Conservation (phyloP, 2,113 vertebrate genomes). For the Panthera tigris region DNA sequence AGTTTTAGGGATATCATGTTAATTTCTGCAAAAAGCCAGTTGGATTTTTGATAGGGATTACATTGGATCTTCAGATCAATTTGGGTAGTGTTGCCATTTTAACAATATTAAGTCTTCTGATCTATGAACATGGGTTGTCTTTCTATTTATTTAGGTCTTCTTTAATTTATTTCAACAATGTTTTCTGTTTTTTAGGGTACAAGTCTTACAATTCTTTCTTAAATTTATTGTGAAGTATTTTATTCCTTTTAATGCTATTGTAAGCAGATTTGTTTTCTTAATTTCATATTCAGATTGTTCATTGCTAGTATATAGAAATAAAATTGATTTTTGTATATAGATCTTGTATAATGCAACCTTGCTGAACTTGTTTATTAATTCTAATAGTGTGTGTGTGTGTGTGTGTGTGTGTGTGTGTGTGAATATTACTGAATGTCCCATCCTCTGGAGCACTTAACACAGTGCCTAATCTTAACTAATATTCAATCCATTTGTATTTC, state of each 20-base stretch:
- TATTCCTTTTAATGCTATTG: slow-evolving; percentile 22
- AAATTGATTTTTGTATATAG: slow-evolving; percentile 26
- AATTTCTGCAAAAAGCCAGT: not conserved
- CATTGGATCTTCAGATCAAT: not conserved
- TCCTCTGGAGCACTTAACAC: not conserved
- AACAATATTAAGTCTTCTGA: not conserved
- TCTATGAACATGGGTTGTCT: not conserved
- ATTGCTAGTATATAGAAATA: not conserved
- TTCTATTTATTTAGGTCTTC: slow-evolving; percentile 3
- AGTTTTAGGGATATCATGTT: slow-evolving; percentile 8
- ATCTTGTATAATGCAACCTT: not conserved
- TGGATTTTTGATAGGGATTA: not conserved
- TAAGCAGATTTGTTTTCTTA: not conserved
- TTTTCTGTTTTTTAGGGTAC: not conserved
- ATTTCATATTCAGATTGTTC: not conserved
- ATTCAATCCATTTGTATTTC: not conserved
- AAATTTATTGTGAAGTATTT: slow-evolving; percentile 10
- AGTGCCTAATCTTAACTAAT: slow-evolving; percentile 4
- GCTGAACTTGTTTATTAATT: slow-evolving; percentile 10
- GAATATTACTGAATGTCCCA: not conserved
- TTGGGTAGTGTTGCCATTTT: not conserved
- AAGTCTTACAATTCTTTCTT: slow-evolving; percentile 6
- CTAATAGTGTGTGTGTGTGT: not conserved
- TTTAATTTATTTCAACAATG: not conserved
- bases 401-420: not conserved